phyloP scores from a whole-genome alignment of 2,797 vertebrate species.

The Melanotaenia pygmaea region DNA sequence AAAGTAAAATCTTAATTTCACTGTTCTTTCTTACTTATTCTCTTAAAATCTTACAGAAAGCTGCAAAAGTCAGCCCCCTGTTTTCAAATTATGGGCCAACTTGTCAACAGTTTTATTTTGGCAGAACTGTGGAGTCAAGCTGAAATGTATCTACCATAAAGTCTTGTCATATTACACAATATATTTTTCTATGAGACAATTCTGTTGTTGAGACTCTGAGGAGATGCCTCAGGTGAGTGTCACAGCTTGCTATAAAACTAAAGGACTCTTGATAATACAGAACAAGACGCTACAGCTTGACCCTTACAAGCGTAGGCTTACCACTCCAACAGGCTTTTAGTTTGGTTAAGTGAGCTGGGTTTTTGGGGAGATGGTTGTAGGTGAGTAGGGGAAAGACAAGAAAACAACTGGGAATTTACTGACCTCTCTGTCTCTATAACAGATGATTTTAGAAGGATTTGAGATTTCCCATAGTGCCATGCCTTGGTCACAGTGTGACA shows the following conservation, averaged over 20 bases:
- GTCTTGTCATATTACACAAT: background rate
- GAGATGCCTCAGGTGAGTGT: constrained; percentile 34
- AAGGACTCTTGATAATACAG: constrained; percentile 38
- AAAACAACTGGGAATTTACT: constrained; percentile 36
- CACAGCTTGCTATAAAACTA: constrained; percentile 28
- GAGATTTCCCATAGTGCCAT: constrained; percentile 55
- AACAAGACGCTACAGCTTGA: constrained; percentile 39
- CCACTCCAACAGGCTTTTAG: constrained; percentile 52
- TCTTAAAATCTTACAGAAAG: background rate
- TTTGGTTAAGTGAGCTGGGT: constrained; percentile 56
- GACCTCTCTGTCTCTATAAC: constrained; percentile 50
- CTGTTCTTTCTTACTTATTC: too few species aligned
- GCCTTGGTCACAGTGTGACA: constrained; percentile 58
- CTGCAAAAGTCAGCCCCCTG: background rate
- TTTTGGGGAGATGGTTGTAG: constrained; percentile 40
- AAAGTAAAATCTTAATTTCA: constrained; percentile 1
- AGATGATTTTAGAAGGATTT: constrained; percentile 57
- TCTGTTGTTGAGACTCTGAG: constrained; percentile 29
- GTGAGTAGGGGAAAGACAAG: constrained; percentile 35
- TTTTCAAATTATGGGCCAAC: background rate
- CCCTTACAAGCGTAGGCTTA: constrained; percentile 31
- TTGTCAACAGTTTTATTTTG: background rate
- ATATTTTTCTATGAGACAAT: constrained; percentile 14
- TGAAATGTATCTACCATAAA: background rate
- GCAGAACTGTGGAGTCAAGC: background rate